Evolutionary conservation across 1,140 invertebrate genomes (phyloP), one percentile per base, ranked within the genome.

Genomic region (Vollenhovia emeryi): DNA sequence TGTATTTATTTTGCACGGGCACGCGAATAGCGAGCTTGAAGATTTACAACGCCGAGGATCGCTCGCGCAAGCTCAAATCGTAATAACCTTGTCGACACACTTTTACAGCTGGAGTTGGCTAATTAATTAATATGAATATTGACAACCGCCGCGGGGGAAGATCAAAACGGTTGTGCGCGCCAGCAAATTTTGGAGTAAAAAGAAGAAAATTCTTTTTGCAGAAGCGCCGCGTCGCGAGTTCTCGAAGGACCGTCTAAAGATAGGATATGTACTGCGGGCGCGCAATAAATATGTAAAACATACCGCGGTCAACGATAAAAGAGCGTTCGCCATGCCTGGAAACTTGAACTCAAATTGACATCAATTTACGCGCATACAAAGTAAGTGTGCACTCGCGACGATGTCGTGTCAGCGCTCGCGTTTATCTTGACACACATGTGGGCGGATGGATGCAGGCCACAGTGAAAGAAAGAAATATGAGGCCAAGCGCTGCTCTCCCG

Each of bases 381-480:
- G 27, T 33, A 74, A 59, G 27, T 36, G 36, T 57, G 45, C 33
- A 59, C 50, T 50, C 59, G 45, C 24, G 52, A 50, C 48, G 33
- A 43, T 43, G 86, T 62, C 60, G 83, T 57, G 87, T 89, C 87
- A 75, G 60, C 87, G 55, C n/a, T 75, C 52, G 69, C 50, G 88
- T 52, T 87, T 89, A 89, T 89, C 87, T 86, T 59, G 84, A 88
- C 76, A 76, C 52, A 85, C 68, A 75, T 55, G 57, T 52, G 40
- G 62, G 73, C 24, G 69, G 40, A 68, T 85, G 74, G 71, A 57
- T 60, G 60, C 43, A 75, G 48, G 85, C 45, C 52, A 18, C 68
- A 50, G 40, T 43, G 87, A 73, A 73, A 87, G 75, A 75, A 89
- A 84, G 88, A 89, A 87, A 84, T 80, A 75, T 73, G 74, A 69